Base-by-base conservation (phyloP, 2,797 vertebrate species). In the Myotis daubentonii region DNA sequence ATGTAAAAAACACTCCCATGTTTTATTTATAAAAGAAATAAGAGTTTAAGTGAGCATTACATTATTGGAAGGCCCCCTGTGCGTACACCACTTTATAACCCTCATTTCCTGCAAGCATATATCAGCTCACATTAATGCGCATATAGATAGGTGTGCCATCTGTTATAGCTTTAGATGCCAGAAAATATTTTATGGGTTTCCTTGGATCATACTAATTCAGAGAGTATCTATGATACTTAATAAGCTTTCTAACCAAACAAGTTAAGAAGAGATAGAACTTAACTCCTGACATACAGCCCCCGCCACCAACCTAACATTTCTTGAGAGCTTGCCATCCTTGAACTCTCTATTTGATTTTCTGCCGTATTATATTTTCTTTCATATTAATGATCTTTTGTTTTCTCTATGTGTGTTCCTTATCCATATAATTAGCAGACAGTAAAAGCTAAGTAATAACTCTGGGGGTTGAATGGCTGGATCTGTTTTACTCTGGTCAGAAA, bases 121-220 rank as follows among this genome's bases (percentile, higher is more conserved):
- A 95, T 95, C 38, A 83, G 57, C 44, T 95, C 25, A 76, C 49
- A 78, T 93, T 83, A 81, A 85, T 97, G 87, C 0, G 1, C 74
- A 60, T 87, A 70, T 41, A 94, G 91, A 87, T 86, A 93, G 81
- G 78, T 83, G 12, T 87, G 68, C 70, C 93, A 96, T 95, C 85
- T 97, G 87, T 82, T 94, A 71, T 30, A 51, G 82, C 9, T 80
- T 92, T 76, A 85, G 33, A 76, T 93, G 82, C 93, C 87, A 95
- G 81, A 66, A 86, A 91, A 68, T 13, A 70, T 72, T 92, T 87
- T 85, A 10, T 82, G 65, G 28, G 5, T 90, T 93, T 94, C 68
- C 66, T 71, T 82, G n/a, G 86, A n/a, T 94, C n/a, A 47, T 49
- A 76, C 65, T 82, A 84, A 91, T 88, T 84, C 62, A 60, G 8